A percentile compares a stretch with the other conserved stretches of the same genome.
Conservation (phyloP, 2,797 vertebrate genomes). For the Eidolon dupreanum region DNA sequence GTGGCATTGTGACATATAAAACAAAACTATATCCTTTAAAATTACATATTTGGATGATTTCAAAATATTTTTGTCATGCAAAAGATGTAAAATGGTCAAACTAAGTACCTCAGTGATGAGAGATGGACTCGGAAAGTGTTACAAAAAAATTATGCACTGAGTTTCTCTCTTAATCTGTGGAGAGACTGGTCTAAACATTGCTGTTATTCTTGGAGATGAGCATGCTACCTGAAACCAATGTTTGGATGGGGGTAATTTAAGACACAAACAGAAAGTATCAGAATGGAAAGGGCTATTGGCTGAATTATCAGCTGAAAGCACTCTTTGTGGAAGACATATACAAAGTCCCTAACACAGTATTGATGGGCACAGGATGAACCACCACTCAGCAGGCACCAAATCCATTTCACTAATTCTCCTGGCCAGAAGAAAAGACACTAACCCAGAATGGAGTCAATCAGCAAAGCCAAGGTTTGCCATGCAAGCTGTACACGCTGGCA, state of each 20-base stretch:
- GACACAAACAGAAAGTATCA: constrained; percentile 11
- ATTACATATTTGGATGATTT: not conserved
- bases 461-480: not conserved
- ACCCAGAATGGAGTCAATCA: constrained; percentile 64
- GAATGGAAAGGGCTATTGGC: not conserved
- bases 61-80: not conserved
- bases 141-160: not conserved
- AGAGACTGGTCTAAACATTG: not conserved
- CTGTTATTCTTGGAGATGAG: not conserved
- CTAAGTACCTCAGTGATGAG: not conserved
- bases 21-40: not conserved
- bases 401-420: constrained; percentile 67
- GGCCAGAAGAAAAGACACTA: constrained; percentile 64
- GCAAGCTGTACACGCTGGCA: not conserved
- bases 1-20: not conserved
- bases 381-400: constrained; percentile 7
- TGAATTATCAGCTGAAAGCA: constrained; percentile 36
- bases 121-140: not conserved
- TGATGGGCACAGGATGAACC: constrained; percentile 35
- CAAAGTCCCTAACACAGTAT: constrained; percentile 13
- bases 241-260: constrained; percentile 31
- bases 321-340: constrained; percentile 63
- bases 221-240: not conserved
- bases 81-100: not conserved
- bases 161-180: not conserved